phyloP scores from a whole-genome alignment of 1,140 invertebrate genomes.

The Ceratina calcarata region DNA sequence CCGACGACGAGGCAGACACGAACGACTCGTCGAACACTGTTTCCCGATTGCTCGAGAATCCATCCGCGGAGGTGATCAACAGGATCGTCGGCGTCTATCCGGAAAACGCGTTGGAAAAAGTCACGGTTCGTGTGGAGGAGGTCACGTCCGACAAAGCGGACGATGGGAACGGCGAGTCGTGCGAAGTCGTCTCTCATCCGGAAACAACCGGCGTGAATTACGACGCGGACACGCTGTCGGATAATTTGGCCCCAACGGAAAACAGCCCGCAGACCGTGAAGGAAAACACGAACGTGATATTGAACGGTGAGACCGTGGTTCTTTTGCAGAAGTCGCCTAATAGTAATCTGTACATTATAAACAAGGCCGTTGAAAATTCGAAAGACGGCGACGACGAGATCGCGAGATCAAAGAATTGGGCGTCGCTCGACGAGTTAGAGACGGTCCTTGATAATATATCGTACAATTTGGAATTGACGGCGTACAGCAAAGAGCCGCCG shows the following conservation, averaged over 20 bases:
- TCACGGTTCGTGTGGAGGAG: constrained; percentile 72
- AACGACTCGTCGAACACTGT: constrained; percentile 55
- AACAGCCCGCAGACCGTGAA: constrained; percentile 58
- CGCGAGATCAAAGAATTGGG: constrained; percentile 38
- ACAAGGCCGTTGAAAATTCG: constrained; percentile 75
- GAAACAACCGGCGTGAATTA: constrained; percentile 58
- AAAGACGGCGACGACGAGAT: constrained; percentile 65
- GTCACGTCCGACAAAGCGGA: constrained; percentile 57
- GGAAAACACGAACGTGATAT: constrained; percentile 76
- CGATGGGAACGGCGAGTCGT: constrained; percentile 8
- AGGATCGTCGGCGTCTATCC: constrained; percentile 68
- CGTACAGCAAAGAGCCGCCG: constrained; percentile 51
- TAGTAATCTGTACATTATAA: constrained; percentile 79
- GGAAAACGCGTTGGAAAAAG: constrained; percentile 68
- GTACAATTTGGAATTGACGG: constrained; percentile 49
- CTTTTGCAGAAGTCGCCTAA: constrained; percentile 76
- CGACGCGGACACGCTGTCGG: constrained; percentile 54
- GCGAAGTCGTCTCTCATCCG: constrained; percentile 40
- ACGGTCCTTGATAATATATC: constrained; percentile 41
- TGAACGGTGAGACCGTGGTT: constrained; percentile 77
- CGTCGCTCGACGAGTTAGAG: constrained; percentile 49
- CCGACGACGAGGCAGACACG: constrained; percentile 30
- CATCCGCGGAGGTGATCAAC: constrained; percentile 55
- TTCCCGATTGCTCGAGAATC: constrained; percentile 54
- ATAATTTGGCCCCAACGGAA: constrained; percentile 57